Conservation (phyloP, 2,113 vertebrate genomes). For the Scomber japonicus region DNA sequence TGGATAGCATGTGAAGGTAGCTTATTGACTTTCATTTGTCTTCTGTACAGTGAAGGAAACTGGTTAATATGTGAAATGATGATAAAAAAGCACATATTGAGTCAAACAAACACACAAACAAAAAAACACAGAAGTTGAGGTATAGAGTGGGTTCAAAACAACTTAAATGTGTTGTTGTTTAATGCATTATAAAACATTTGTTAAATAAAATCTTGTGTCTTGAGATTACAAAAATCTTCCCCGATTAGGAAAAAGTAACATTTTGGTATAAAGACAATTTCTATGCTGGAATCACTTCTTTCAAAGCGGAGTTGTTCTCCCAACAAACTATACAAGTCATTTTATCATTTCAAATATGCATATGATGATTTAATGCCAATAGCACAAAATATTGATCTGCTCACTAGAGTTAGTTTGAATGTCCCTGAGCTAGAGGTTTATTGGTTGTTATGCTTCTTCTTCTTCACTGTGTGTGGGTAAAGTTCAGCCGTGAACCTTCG, state of each 20-base stretch:
- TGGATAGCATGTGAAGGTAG: slow-evolving; percentile 23
- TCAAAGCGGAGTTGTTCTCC: slow-evolving; percentile 39
- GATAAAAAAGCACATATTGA: slow-evolving; percentile 3
- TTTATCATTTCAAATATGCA: slow-evolving; percentile 60
- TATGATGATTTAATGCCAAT: slow-evolving; percentile 62
- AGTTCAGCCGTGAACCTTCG: slow-evolving; percentile 70
- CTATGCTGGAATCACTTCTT: slow-evolving; percentile 11
- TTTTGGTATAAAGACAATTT: slow-evolving; percentile 8
- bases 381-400: slow-evolving; percentile 71
- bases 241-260: neutral
- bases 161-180: neutral
- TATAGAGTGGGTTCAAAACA: neutral
- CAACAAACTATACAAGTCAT: slow-evolving; percentile 50
- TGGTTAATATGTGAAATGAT: slow-evolving; percentile 21
- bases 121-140: no score
- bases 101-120: no score
- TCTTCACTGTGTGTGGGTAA: slow-evolving; percentile 56
- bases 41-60: slow-evolving; percentile 2
- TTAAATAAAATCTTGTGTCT: no score
- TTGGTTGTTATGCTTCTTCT: slow-evolving; percentile 60
- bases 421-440: slow-evolving; percentile 72
- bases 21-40: slow-evolving; percentile 48
- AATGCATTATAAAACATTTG: neutral
- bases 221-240: no score
- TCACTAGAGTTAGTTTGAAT: slow-evolving; percentile 53